Evolutionary conservation across 2,113 vertebrate species (phyloP).

Genomic region (Mystacornis crossleyi): DNA sequence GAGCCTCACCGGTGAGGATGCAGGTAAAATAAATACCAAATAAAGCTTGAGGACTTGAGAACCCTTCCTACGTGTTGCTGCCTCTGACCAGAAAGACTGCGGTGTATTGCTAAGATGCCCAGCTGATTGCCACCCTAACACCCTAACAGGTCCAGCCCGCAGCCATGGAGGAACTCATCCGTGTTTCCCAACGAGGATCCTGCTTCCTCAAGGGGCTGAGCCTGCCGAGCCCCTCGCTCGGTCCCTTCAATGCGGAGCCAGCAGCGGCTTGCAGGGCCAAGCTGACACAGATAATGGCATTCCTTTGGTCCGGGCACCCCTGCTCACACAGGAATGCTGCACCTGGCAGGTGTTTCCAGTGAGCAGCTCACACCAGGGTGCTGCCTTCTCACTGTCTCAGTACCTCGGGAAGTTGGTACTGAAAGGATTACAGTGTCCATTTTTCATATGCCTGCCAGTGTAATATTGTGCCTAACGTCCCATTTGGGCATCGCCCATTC

Average conservation of each 20-base stretch:
- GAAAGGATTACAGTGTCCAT: not conserved
- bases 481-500: slow-evolving; percentile 51
- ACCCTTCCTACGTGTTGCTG: fast-evolving
- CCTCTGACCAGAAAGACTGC: not conserved
- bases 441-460: slow-evolving; percentile 18
- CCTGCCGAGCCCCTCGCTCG: fast-evolving
- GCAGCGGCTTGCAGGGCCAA: not conserved
- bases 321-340: not conserved
- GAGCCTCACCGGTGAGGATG: not conserved
- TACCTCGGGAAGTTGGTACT: not conserved
- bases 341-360: not conserved
- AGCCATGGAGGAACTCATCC: fast-evolving
- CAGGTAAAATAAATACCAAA: not conserved
- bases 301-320: not conserved
- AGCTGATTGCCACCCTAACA: not conserved
- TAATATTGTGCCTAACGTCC: not conserved
- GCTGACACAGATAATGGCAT: not conserved
- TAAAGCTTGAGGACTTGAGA: not conserved
- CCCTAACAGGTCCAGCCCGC: not conserved
- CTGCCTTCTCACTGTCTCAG: not conserved
- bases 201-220: not conserved
- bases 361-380: not conserved
- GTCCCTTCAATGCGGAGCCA: not conserved
- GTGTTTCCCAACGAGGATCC: fast-evolving
- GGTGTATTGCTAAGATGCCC: not conserved